phyloP scores from a whole-genome alignment of 2,113 vertebrate species.

The Megaleporinus macrocephalus region DNA sequence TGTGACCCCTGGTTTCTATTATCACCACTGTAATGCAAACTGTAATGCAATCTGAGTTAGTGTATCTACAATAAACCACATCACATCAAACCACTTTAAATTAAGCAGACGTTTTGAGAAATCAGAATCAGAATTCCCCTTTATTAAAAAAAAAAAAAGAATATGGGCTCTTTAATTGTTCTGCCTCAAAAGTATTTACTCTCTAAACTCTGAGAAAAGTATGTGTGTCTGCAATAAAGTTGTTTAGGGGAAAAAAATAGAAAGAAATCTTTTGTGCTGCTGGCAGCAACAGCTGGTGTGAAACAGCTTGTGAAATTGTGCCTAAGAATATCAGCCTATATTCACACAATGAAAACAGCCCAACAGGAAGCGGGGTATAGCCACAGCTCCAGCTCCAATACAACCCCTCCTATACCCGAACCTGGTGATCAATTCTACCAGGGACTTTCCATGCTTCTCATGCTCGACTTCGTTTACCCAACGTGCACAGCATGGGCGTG shows the following conservation, averaged over 20 bases:
- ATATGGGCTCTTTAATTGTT: not conserved
- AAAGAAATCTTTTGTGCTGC: not conserved
- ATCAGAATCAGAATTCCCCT: too few relatives aligned
- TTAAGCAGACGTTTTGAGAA: too few relatives aligned
- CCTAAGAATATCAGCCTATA: constrained; percentile 41
- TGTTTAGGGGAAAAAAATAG: not conserved
- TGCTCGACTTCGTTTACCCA: constrained; percentile 35
- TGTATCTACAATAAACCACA: too few relatives aligned
- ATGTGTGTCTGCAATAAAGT: not conserved
- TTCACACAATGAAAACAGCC: constrained; percentile 35
- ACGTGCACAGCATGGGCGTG: constrained; percentile 12
- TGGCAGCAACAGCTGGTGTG: constrained; percentile 7
- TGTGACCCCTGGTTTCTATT: too few relatives aligned
- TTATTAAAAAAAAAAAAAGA: not conserved
- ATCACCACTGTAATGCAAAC: too few relatives aligned
- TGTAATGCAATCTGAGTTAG: too few relatives aligned
- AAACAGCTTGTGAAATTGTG: constrained; percentile 41
- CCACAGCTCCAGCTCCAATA: constrained; percentile 21
- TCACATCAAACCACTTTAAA: too few relatives aligned
- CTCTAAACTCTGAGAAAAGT: not conserved
- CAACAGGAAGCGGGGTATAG: not conserved
- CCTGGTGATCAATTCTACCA: not conserved
- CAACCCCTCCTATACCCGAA: constrained; percentile 12
- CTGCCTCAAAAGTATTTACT: not conserved
- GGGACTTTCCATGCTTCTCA: constrained; percentile 15